Evolutionary conservation across 1,140 invertebrate species (phyloP), one percentile per base, ranked within the genome.

Genomic region (Oscheius sp.): DNA sequence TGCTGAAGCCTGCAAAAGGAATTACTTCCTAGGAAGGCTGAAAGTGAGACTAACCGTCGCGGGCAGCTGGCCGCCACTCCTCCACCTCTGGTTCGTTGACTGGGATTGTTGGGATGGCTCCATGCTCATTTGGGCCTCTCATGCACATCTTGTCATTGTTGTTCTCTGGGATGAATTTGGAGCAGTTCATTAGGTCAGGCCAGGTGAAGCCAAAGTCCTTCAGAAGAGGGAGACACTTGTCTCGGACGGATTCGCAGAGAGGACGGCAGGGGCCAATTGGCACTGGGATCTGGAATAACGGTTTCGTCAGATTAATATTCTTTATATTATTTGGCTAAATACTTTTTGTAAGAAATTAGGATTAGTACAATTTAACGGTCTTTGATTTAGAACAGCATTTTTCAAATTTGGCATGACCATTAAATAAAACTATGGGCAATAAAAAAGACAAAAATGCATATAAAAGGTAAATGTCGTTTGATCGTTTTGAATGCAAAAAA

Each of bases 211-310:
- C 83, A 64, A 87, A 84, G 35, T 80, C 78, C 31, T 78, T 77
- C 7, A 87, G 75, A 7, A 86, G 69, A 3, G 85, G 85, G 55
- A 85, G 84, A 74, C 86, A 87, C 45, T 85, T 84, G 29, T 78
- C 79, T 70, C 83, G 82, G 4, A 87, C 86, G 63, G 86, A 79
- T 20, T 85, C 73, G 66, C 86, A 87, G 80, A 86, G 84, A 1
- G 85, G 85, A 26, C 85, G 73, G 69, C 85, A 87, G 2, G 84
- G 84, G 7, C 84, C 84, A 35, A 87, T 85, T 28, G 85, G 84
- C 23, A 86, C 71, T 2, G 84, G 85, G 58, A 85, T 34, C 72
- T 74, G 72, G 15, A 74, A 52, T n/a, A 18, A 36, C 32, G 31
- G n/a, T 58, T 42, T 29, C 0, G 35, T 31, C 3, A 4, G 23